phyloP scores from a whole-genome alignment of 2,888 invertebrate genomes.

The Oxystoma pomonae region DNA sequence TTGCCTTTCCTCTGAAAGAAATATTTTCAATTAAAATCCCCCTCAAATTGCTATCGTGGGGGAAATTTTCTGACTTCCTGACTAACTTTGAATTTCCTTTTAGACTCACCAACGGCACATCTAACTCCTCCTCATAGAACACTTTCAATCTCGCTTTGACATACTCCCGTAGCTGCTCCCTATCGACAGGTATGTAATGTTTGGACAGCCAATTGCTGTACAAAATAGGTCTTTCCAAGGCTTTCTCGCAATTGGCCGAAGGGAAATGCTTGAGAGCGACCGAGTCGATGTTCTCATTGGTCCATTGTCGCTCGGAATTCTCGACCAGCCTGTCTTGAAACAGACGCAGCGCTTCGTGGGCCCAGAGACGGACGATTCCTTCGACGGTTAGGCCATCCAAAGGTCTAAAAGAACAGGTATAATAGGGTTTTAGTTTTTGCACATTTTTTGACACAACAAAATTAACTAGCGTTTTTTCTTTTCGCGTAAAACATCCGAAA shows the following conservation, averaged over 20 bases:
- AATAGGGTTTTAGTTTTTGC: too few relatives aligned
- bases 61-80: too few relatives aligned
- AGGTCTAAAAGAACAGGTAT: conserved; percentile 57
- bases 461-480: too few relatives aligned
- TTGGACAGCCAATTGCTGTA: conserved; percentile 99
- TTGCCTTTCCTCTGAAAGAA: too few relatives aligned
- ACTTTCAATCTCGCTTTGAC: conserved; percentile 95
- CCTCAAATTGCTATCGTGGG: too few relatives aligned
- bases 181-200: conserved; percentile 94
- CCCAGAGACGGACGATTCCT: conserved; percentile 97
- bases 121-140: conserved; percentile 99
- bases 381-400: conserved; percentile 88
- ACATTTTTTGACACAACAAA: too few relatives aligned
- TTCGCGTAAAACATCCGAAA: too few relatives aligned
- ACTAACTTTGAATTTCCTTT: too few relatives aligned
- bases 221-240: conserved; percentile 89
- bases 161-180: conserved; percentile 93
- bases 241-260: conserved; percentile 59
- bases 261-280: conserved; percentile 95
- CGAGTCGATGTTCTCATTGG: conserved; percentile 93
- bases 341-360: conserved; percentile 94
- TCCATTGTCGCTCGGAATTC: conserved; percentile 93
- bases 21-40: too few relatives aligned
- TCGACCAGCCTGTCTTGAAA: conserved; percentile 97
- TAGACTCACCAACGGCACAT: conserved; percentile 85